Base-by-base conservation (phyloP, 2,888 invertebrate species). In the Eugnorisma glareosa region DNA sequence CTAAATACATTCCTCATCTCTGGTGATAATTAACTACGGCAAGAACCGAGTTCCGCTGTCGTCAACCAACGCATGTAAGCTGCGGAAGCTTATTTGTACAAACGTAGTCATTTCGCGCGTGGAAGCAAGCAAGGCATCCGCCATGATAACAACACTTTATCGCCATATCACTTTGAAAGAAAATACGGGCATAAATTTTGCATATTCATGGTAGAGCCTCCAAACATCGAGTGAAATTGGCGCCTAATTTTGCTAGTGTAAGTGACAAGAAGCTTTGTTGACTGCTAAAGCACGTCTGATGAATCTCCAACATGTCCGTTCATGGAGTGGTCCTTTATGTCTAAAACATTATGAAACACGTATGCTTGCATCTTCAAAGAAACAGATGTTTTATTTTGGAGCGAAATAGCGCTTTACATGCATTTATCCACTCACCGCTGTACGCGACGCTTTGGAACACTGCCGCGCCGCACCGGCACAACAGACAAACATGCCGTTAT, bases 401-500 rank as follows among this genome's bases (percentile, higher is more conserved):
- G 85, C 85, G 81, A 86, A 86, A 73, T 85, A 85, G 85, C 85
- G 85, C 85, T 78, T 91, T 89, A 83, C 94, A 95, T 97, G 95
- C 95, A 94, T 91, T 94, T 95, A 97, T 97, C 97, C 97, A 98
- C 98, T 98, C 98, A 98, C 98, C 98, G 97, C 98, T 98, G 97
- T 98, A 98, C 97, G 98, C 98, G 98, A 98, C 98, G 97, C 98
- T 98, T 98, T 98, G 98, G 98, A 98, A 98, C 98, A 98, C 98
- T 98, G 98, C 95, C 92, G 93, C 94, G 93, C 95, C 94, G 96
- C 96, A 95, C 96, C 96, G 94, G 92, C 94, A 94, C 94, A 96
- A 96, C 95, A 96, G 94, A 96, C 93, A 96, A 96, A 96, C 96
- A 96, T 96, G 96, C 96, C 94, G 92, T 96, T 96, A 96, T 91